Evolutionary conservation across 2,797 vertebrate genomes (phyloP), one percentile per base, ranked within the genome.

Genomic region (Cottoperca gobio): DNA sequence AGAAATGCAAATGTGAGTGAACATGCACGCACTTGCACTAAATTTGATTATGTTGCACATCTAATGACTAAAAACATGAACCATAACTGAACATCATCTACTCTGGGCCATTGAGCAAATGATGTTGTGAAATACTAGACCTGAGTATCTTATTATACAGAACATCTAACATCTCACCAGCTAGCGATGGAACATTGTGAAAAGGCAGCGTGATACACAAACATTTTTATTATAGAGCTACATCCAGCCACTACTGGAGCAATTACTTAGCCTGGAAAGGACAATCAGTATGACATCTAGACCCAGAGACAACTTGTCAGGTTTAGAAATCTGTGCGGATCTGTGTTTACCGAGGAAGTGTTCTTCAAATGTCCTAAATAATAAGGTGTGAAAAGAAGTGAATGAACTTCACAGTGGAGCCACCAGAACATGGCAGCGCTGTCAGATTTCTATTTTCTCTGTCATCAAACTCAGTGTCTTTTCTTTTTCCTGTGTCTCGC

Each of bases 81-180:
- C 37, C 42, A 48, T 58, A 67, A 60, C 65, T 16, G 33, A 77
- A 68, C 43, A 46, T 39, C 40, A 52, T 74, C 73, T 67, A 21
- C 23, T 82, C 74, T 33, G 76, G 16, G 12, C 68, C 71, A 42
- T 42, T 76, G 62, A 70, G 64, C 73, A 85, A 71, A 82, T 61
- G 6, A 67, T 28, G 50, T 19, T 59, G 39, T 53, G 40, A 79
- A 73, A 62, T 76, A 62, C 12, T 26, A 48, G 65, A 79, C 37
- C 60, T 42, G 59, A 67, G 66, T 68, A 12, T 64, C 17, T 54
- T 66, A 70, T 67, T 59, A 60, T 28, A 59, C 35, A 53, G 39
- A 66, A 35, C 64, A 53, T 60, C 65, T 19, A 52, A 55, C 60
- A 57, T 64, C 64, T 72, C 75, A 74, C 73, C 64, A 72, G 1